Conservation (phyloP, 1,140 invertebrate species). For the Caenorhabditis latens region DNA sequence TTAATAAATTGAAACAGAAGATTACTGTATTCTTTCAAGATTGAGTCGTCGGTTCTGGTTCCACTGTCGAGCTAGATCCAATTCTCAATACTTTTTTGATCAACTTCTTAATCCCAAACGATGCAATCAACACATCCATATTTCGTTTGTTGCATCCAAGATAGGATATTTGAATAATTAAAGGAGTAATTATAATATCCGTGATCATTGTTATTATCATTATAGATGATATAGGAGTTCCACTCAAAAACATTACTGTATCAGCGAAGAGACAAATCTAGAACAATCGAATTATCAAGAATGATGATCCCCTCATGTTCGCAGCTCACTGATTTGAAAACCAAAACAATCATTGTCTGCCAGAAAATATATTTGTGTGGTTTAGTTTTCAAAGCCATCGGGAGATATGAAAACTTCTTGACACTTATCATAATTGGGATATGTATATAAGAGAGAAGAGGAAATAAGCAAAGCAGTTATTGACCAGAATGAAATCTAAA, state of each 20-base stretch:
- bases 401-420: slow-evolving; percentile 8
- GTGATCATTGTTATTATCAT: neutral
- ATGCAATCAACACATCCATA: neutral
- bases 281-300: neutral
- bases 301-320: too few species aligned
- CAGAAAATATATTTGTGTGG: slow-evolving; percentile 16
- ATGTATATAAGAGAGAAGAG: neutral
- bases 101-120: neutral
- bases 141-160: slow-evolving; percentile 19
- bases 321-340: neutral
- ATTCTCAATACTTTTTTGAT: neutral
- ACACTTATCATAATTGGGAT: slow-evolving; percentile 24
- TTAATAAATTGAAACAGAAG: neutral
- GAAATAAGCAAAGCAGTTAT: neutral
- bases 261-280: neutral
- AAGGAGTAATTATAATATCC: neutral
- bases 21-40: neutral
- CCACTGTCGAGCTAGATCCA: neutral
- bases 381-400: neutral
- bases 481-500: neutral
- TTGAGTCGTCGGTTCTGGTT: neutral
- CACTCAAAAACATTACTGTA: neutral
- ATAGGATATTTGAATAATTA: neutral
- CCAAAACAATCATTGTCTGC: slow-evolving; percentile 10
- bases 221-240: neutral